Evolutionary conservation across 2,113 vertebrate species (phyloP).

Genomic region (Conger conger): DNA sequence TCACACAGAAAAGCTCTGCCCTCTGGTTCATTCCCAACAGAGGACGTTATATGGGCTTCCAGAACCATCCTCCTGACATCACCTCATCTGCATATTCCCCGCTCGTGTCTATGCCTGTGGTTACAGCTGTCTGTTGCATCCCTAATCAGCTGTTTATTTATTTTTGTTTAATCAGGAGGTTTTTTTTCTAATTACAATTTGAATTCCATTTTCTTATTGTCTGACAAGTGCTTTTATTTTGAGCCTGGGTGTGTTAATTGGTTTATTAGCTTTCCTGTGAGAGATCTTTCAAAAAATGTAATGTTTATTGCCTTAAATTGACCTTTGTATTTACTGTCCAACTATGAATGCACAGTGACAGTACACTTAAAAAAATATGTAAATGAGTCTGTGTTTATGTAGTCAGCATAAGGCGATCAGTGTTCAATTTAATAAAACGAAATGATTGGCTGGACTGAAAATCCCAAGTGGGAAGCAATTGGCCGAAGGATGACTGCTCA

Average conservation of each 20-base stretch:
- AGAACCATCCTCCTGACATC: background rate
- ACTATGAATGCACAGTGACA: background rate
- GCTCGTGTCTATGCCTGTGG: too few species aligned
- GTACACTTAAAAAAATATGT: background rate
- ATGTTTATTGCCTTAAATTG: background rate
- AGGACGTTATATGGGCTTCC: background rate
- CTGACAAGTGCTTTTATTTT: too few species aligned
- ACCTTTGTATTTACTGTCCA: background rate
- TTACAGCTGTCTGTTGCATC: background rate
- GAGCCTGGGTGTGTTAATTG: too few species aligned
- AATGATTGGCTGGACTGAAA: too few species aligned
- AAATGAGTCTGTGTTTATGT: background rate
- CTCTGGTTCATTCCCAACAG: background rate
- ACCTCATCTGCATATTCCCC: background rate
- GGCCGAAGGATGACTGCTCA: too few species aligned
- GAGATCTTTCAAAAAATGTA: too few species aligned
- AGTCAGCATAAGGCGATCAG: background rate
- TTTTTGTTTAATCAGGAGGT: background rate
- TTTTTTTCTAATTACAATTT: background rate
- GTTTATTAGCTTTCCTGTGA: too few species aligned
- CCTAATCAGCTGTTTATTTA: background rate
- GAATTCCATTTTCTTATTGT: background rate
- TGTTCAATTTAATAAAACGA: background rate
- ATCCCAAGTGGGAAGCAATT: too few species aligned
- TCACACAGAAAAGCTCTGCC: background rate